These are phyloP conservation scores for Aricia agestis DNA, from an alignment of 1,140 invertebrate species.

Conservation along the genomic window DNA sequence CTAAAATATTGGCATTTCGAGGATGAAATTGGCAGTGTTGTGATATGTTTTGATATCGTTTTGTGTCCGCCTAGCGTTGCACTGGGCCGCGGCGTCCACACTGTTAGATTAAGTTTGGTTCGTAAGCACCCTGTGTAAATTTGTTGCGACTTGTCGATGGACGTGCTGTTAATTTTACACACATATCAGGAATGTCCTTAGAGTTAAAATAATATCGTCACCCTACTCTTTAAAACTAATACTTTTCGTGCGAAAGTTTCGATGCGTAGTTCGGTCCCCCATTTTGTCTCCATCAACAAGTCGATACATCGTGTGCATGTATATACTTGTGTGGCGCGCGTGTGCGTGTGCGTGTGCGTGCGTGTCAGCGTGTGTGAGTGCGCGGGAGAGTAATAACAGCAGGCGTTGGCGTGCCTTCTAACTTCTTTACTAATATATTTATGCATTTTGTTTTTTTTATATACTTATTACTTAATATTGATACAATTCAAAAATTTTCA, in stretches of 20 bases:
- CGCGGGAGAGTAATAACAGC: conserved; percentile 42
- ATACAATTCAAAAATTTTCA: conserved; percentile 37
- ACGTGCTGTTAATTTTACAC: not conserved
- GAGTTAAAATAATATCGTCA: not conserved
- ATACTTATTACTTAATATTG: conserved; percentile 34
- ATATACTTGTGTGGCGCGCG: conserved; percentile 20
- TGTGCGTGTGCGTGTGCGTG: conserved; percentile 29
- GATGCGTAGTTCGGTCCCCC: not conserved
- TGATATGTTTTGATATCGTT: conserved; percentile 16
- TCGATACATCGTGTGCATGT: conserved; percentile 19
- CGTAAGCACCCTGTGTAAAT: conserved; percentile 62
- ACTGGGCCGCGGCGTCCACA: conserved; percentile 38
- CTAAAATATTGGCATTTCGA: conserved; percentile 10
- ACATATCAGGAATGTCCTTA: not conserved
- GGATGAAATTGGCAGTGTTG: conserved; percentile 17
- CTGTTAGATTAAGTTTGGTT: conserved; percentile 50
- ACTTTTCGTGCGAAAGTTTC: not conserved
- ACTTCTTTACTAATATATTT: conserved; percentile 50
- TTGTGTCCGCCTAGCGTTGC: conserved; percentile 36
- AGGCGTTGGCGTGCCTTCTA: conserved; percentile 48
- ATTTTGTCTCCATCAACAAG: conserved; percentile 15
- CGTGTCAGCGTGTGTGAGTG: conserved; percentile 37
- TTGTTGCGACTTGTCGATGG: conserved; percentile 19
- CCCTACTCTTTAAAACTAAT: not conserved
- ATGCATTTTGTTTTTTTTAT: conserved; percentile 42